Evolutionary conservation across 2,113 vertebrate genomes (phyloP).

Genomic region (Riparia riparia): DNA sequence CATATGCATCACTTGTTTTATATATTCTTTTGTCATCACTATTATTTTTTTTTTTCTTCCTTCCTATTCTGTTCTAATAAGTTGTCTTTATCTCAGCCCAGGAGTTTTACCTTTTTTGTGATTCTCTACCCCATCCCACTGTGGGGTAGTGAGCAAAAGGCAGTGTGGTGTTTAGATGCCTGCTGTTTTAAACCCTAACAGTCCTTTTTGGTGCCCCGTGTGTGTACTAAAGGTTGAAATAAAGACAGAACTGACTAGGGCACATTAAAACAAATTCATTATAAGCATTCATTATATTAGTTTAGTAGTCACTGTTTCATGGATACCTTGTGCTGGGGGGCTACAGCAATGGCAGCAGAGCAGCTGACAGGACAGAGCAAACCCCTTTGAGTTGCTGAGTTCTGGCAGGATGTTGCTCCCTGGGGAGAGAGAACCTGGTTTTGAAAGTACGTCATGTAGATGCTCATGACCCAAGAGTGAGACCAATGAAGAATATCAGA

Average conservation of each 20-base stretch:
- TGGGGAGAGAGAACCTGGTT: background rate
- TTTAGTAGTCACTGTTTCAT: background rate
- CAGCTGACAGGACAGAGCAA: background rate
- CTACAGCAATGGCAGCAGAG: background rate
- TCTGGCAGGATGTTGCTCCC: background rate
- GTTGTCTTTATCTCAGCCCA: background rate
- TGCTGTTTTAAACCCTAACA: background rate
- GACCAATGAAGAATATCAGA: background rate
- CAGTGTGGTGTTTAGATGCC: background rate
- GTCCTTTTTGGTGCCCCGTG: background rate
- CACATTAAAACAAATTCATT: background rate
- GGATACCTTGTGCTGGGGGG: background rate
- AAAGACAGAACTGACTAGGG: background rate
- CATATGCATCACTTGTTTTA: background rate
- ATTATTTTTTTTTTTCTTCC: background rate
- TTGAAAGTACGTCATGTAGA: accelerated
- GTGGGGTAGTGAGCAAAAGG: background rate
- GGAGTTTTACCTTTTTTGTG: background rate
- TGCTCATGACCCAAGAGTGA: background rate
- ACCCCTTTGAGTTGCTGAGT: background rate
- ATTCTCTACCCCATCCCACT: background rate
- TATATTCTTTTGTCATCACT: background rate
- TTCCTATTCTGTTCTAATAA: background rate
- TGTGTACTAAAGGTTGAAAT: background rate
- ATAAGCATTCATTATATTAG: background rate